Percentiles rank a stretch among this genome's conserved stretches.
Evolutionary conservation across 2,888 invertebrate genomes (phyloP).

Genomic region (Acleris literana): DNA sequence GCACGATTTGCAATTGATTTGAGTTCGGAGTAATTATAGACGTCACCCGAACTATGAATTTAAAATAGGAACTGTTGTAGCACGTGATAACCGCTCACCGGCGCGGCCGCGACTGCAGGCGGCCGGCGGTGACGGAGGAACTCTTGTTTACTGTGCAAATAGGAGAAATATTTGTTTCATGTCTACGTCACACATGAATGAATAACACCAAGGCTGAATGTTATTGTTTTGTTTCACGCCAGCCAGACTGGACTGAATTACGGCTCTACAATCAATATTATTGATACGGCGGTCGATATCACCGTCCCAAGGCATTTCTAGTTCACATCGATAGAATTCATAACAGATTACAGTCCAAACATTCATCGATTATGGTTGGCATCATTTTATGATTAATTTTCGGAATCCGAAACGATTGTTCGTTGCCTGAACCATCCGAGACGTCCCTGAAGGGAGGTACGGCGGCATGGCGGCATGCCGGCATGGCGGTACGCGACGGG

Average conservation of each 20-base stretch:
- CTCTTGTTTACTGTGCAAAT: constrained; percentile 70
- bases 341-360: constrained; percentile 4
- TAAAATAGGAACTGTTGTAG: constrained; percentile 54
- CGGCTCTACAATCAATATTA: constrained; percentile 41
- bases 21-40: constrained; percentile 51
- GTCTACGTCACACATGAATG: constrained; percentile 74
- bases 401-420: too few relatives aligned
- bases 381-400: too few relatives aligned
- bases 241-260: constrained; percentile 53
- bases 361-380: not conserved
- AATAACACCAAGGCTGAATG: constrained; percentile 70
- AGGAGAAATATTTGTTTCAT: constrained; percentile 74
- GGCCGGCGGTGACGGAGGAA: constrained; percentile 55
- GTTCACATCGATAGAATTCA: constrained; percentile 2
- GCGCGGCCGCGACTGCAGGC: constrained; percentile 64
- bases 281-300: constrained; percentile 23
- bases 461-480: too few relatives aligned
- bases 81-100: constrained; percentile 55
- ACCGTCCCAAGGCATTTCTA: constrained; percentile 3
- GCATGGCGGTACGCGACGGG: not conserved
- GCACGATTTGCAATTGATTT: constrained; percentile 43
- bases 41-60: constrained; percentile 49
- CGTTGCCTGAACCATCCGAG: too few relatives aligned
- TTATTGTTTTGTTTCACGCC: constrained; percentile 62
- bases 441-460: too few relatives aligned